Evolutionary conservation across 2,797 vertebrate genomes (phyloP), one percentile per base, ranked within the genome.

Genomic region (Pangasius sanitwongsei): DNA sequence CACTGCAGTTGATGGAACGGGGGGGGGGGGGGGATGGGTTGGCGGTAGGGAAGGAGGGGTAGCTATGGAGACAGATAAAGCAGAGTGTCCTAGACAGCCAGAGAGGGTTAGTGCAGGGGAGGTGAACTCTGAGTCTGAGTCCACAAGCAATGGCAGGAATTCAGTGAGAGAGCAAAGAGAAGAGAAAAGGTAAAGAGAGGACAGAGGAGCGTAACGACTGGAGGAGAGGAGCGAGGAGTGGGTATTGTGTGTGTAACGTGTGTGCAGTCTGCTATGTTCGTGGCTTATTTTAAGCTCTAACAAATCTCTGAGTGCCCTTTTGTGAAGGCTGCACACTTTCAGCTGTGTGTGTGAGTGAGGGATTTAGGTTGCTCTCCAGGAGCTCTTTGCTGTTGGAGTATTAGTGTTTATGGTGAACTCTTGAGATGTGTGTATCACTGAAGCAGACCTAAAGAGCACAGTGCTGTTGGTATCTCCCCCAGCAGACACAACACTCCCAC

Each of bases 251-350:
- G 63, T 83, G 74, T 77, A 82, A 65, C 65, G 69, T n/a, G 53
- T 78, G 72, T 69, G 16, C 53, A 61, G 81, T 88, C 85, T 90
- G 80, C 74, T 86, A 77, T 87, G 84, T 83, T 89, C 59, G 7
- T 65, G 78, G 89, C 91, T 91, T 91, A 89, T 91, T 91, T 92
- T 87, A 91, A 91, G 89, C 90, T 89, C 84, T 89, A 86, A 86
- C 87, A 91, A 90, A 92, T 91, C 91, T 89, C 90, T 87, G 78
- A 85, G 87, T 88, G 86, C 67, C 83, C 87, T 89, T 72, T 89
- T 92, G 89, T 82, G 69, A 63, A 88, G 86, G 83, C 53, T 87
- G 88, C 69, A 83, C 84, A 61, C 34, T 70, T 61, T 50, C 57
- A 87, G 74, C 31, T 53, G 57, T 77, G 78, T 85, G 69, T 86